Percentiles rank a stretch among this genome's conserved stretches.
Evolutionary conservation across 2,888 invertebrate genomes (phyloP).

Genomic region (Pimpla rufipes): DNA sequence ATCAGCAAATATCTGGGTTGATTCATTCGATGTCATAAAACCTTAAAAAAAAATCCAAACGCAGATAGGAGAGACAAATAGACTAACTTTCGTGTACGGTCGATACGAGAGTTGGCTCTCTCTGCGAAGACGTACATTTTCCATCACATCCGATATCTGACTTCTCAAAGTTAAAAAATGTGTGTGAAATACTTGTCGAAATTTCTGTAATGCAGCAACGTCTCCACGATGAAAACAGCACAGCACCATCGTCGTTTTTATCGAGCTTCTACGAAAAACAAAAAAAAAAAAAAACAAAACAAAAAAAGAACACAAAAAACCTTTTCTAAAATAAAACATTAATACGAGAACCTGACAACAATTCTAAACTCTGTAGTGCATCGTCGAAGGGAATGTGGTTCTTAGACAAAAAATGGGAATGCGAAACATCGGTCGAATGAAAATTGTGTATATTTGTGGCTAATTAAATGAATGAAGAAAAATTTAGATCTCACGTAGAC

Average conservation of each 20-base stretch:
- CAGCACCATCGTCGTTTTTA: slow-evolving; percentile 10
- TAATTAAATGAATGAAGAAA: slow-evolving; percentile 19
- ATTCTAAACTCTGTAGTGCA: slow-evolving; percentile 14
- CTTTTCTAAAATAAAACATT: background rate
- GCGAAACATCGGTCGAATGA: slow-evolving; percentile 18
- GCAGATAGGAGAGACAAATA: slow-evolving; percentile 65
- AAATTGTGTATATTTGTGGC: slow-evolving; percentile 17
- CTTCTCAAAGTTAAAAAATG: slow-evolving; percentile 22
- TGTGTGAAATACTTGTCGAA: slow-evolving; percentile 36
- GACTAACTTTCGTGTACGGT: slow-evolving; percentile 57
- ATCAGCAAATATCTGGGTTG: slow-evolving; percentile 35
- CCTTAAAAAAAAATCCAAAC: slow-evolving; percentile 42
- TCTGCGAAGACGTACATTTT: slow-evolving; percentile 42
- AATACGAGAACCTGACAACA: background rate
- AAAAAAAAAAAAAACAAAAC: background rate
- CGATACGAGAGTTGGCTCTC: slow-evolving; percentile 44
- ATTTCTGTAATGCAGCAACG: slow-evolving; percentile 15
- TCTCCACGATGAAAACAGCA: background rate
- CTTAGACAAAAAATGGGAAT: background rate
- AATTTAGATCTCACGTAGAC: slow-evolving; percentile 21
- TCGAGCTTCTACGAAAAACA: background rate
- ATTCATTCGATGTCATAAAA: slow-evolving; percentile 41
- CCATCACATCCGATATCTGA: slow-evolving; percentile 35
- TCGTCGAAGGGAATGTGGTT: background rate
- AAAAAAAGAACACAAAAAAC: background rate